Conservation (phyloP, 2,113 vertebrate genomes). For the Hypanus sabinus region DNA sequence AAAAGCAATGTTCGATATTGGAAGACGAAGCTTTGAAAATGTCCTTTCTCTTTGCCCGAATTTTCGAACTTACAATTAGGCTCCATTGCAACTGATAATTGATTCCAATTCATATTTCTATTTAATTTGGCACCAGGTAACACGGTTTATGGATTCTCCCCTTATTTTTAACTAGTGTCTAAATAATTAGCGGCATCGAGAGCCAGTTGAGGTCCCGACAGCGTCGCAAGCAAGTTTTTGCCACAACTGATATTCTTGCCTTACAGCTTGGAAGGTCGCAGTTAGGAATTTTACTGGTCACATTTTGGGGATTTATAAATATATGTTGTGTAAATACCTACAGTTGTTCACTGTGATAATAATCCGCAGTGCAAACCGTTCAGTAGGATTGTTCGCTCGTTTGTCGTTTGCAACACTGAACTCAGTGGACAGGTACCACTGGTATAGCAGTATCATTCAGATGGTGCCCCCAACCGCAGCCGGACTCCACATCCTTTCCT, state of each 20-base stretch:
- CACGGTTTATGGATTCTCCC: neutral
- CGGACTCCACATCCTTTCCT: constrained; percentile 5
- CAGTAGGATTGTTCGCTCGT: neutral
- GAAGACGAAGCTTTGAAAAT: neutral
- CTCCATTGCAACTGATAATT: neutral
- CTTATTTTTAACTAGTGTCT: neutral
- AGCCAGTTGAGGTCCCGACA: neutral
- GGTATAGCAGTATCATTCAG: neutral
- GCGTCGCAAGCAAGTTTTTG: constrained; percentile 7
- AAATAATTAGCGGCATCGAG: neutral
- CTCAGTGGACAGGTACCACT: constrained; percentile 7
- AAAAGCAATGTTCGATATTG: constrained; percentile 18
- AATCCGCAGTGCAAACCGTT: neutral
- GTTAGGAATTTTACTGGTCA: neutral
- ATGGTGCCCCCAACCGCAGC: constrained; percentile 19
- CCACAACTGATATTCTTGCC: neutral
- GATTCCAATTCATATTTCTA: constrained; percentile 1
- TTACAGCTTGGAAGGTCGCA: neutral
- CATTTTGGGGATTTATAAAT: neutral
- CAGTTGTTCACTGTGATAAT: neutral
- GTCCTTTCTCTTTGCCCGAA: neutral
- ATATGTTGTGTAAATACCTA: neutral
- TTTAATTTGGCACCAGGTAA: neutral
- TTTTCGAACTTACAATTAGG: constrained; percentile 4
- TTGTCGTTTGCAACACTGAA: neutral